Conservation (phyloP, 1,140 invertebrate genomes). For the Nylanderia fulva region DNA sequence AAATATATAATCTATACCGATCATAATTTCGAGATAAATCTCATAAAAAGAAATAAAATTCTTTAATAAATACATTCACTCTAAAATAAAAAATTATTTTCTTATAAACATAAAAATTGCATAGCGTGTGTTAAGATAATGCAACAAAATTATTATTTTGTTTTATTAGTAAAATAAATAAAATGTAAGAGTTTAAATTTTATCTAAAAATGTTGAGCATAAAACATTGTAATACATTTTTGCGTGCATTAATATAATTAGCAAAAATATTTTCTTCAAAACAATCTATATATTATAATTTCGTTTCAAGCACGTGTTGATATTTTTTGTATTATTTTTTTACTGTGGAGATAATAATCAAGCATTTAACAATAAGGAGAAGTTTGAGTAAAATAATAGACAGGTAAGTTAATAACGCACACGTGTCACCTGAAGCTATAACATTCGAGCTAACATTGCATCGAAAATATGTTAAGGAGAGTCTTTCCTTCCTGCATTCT, state of each 20-base stretch:
- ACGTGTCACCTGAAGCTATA: slow-evolving; percentile 45
- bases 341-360: too few species aligned
- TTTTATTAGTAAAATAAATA: too few species aligned
- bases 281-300: neutral
- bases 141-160: neutral
- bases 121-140: neutral
- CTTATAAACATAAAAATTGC: neutral
- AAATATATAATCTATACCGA: neutral
- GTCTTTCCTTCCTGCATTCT: slow-evolving; percentile 34
- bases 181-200: too few species aligned
- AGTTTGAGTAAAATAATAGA: neutral
- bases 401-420: neutral
- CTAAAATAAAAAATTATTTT: neutral
- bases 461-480: slow-evolving; percentile 28
- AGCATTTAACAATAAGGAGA: too few species aligned
- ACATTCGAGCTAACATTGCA: neutral
- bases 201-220: too few species aligned
- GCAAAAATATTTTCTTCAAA: neutral
- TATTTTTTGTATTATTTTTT: neutral
- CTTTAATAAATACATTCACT: too few species aligned
- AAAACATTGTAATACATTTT: neutral
- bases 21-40: neutral
- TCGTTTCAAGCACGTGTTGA: slow-evolving; percentile 11
- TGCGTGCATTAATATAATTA: neutral
- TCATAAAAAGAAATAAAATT: neutral